Evolutionary conservation across 2,113 vertebrate genomes (phyloP), one percentile per base, ranked within the genome.

Genomic region (Tachuris rubrigastra): DNA sequence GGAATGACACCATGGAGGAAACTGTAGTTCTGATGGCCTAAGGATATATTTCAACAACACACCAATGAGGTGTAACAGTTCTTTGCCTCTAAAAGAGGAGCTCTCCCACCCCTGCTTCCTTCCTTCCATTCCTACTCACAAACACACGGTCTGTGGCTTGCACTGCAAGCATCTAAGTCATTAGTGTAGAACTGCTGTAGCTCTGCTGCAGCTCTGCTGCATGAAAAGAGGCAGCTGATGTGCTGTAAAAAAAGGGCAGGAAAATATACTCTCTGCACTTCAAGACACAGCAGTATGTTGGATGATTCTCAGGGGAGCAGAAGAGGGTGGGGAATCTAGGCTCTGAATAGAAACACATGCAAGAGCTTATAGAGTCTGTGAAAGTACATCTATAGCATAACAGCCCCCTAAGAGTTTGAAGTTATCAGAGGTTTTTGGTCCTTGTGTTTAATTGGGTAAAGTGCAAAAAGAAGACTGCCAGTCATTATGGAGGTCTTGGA

Each of bases 31-130:
- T 84, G 79, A 94, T 84, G 76, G 65, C 50, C 68, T 75, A 20
- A 92, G 92, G 89, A 84, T 90, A 74, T 86, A 76, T 92, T 77
- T 90, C 89, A 89, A 71, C 85, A 56, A 30, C 79, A 74, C 39
- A 59, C 11, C 42, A 80, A n/a, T 5, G 15, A 74, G 5, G 2
- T n/a, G 0, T 58, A 74, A 74, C 47, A 85, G 53, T 46, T 73
- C 81, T 88, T 88, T 55, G 62, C 71, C 82, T 52, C 58, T 90
- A 30, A 90, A 92, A 85, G 94, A 91, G 62, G 16, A 89, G 41
- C 44, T 71, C 53, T 96, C 68, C 49, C 71, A 79, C 58, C 78
- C n/a, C 67, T 87, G 49, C 78, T 90, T 96, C 75, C 88, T 93
- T 95, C 88, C 87, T 87, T 95, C 53, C 71, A 85, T 79, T 91